Percentiles rank a stretch among this genome's conserved stretches.
These are phyloP conservation scores for Phragmatobia fuliginosa DNA, from an alignment of 2,888 invertebrate genomes.

Conservation along the genomic window DNA sequence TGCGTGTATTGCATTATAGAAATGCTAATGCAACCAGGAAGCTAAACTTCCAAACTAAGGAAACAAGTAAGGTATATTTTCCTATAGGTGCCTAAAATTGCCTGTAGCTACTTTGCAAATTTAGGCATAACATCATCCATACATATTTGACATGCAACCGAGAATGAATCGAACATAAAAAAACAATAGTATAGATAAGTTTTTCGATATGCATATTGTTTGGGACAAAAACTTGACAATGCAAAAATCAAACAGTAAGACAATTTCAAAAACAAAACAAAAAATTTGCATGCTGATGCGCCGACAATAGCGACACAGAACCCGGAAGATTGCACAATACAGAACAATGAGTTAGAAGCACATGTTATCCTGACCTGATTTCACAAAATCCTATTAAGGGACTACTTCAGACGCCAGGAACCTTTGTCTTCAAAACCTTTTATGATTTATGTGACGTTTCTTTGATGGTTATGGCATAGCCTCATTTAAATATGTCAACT, in stretches of 20 bases:
- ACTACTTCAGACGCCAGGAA: conserved; percentile 70
- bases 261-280: conserved; percentile 58
- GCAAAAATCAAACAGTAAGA: conserved; percentile 52
- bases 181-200: conserved; percentile 12
- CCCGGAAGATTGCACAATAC: conserved; percentile 84
- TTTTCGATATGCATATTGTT: conserved; percentile 37
- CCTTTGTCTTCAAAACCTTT: conserved; percentile 73
- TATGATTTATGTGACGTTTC: conserved; percentile 84
- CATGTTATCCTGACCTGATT: conserved; percentile 86
- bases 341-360: conserved; percentile 73
- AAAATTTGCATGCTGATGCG: conserved; percentile 77
- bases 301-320: conserved; percentile 67
- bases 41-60: conserved; percentile 29
- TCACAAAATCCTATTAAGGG: conserved; percentile 70
- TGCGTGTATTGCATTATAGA: conserved; percentile 52
- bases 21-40: conserved; percentile 50
- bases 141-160: conserved; percentile 48
- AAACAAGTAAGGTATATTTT: conserved; percentile 46
- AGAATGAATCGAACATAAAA: conserved; percentile 20
- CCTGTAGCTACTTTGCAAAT: conserved; percentile 35
- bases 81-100: conserved; percentile 49
- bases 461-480: conserved; percentile 84
- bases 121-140: conserved; percentile 41
- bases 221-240: conserved; percentile 59
- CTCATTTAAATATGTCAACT: conserved; percentile 82